phyloP scores from a whole-genome alignment of 2,113 vertebrate species.

The Apaloderma vittatum region DNA sequence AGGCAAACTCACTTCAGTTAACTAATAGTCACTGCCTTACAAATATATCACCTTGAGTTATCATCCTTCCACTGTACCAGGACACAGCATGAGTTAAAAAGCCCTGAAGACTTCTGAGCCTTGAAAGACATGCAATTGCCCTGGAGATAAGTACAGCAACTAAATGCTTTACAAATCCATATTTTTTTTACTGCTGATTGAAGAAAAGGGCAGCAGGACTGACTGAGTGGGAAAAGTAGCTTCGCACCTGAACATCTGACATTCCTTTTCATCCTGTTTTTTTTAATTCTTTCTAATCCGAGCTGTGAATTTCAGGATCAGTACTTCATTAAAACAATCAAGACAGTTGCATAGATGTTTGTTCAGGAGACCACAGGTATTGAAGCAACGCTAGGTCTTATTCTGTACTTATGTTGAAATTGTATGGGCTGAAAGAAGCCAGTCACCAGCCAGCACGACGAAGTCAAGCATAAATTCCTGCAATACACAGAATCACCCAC shows the following conservation, averaged over 20 bases:
- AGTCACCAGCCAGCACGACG: not conserved
- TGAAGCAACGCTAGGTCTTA: not conserved
- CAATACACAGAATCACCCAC: not conserved
- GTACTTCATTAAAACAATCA: not conserved
- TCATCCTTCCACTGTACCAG: not conserved
- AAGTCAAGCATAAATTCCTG: not conserved
- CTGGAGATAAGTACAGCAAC: not conserved
- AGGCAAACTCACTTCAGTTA: not conserved
- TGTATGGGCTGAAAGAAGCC: not conserved
- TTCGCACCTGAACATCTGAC: not conserved
- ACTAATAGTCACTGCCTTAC: not conserved
- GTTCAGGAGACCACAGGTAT: not conserved
- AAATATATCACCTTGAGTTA: slow-evolving; percentile 3
- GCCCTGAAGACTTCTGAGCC: not conserved
- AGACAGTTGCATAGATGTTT: not conserved
- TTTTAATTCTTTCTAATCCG: not conserved
- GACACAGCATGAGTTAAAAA: slow-evolving; percentile 23
- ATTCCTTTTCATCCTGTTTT: not conserved
- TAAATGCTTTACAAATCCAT: not conserved
- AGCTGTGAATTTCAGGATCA: not conserved
- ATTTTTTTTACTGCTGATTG: not conserved
- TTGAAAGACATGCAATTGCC: not conserved
- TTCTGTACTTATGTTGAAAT: not conserved
- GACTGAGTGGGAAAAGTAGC: not conserved
- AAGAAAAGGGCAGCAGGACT: not conserved